These are phyloP conservation scores for Ferrisia virgata DNA, from an alignment of 2,888 invertebrate genomes.

Conservation along the genomic window DNA sequence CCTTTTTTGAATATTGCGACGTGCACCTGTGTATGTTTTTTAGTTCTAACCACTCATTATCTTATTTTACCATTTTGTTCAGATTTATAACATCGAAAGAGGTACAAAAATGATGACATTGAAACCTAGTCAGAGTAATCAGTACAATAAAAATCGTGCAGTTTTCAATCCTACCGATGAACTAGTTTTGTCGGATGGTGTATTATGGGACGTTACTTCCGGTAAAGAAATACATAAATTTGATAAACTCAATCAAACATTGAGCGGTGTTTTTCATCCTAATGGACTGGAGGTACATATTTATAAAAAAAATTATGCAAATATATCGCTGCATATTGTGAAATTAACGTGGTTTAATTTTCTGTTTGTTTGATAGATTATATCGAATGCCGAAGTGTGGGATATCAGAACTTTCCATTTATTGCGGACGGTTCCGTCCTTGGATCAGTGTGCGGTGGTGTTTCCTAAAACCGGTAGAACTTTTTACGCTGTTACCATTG, in stretches of 20 bases:
- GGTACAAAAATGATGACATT: constrained; percentile 71
- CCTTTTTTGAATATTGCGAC: not conserved
- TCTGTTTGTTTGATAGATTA: constrained; percentile 59
- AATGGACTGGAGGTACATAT: constrained; percentile 81
- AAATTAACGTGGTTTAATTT: no score
- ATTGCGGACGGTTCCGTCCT: constrained; percentile 85
- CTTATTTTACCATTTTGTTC: constrained; percentile 15
- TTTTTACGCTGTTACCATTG: constrained; percentile 81
- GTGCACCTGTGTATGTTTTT: not conserved
- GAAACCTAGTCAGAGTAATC: constrained; percentile 79
- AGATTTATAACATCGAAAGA: constrained; percentile 85
- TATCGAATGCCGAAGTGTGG: constrained; percentile 98
- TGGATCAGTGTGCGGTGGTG: constrained; percentile 84
- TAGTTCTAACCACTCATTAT: not conserved
- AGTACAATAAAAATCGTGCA: constrained; percentile 89
- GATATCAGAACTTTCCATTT: constrained; percentile 92
- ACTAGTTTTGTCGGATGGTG: constrained; percentile 91
- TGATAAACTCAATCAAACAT: constrained; percentile 92
- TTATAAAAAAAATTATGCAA: not conserved
- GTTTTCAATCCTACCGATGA: constrained; percentile 93
- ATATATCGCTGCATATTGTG: not conserved
- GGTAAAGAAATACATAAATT: constrained; percentile 92
- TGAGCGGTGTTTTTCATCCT: constrained; percentile 95
- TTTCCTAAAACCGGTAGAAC: constrained; percentile 86
- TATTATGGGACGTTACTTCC: constrained; percentile 86